phyloP scores from a whole-genome alignment of 1,140 invertebrate species.

The Capitella teleta region DNA sequence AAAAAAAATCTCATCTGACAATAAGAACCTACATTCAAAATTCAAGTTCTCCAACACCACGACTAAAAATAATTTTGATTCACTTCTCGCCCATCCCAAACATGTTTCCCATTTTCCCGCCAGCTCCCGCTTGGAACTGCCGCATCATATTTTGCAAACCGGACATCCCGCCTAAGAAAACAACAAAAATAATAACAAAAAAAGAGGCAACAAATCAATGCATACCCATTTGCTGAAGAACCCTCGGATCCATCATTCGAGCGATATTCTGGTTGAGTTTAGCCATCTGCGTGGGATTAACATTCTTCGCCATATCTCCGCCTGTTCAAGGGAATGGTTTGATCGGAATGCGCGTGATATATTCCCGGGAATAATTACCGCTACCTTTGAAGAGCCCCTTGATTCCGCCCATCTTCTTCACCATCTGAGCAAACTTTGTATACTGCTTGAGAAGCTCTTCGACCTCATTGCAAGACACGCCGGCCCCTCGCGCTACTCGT shows the following conservation, averaged over 20 bases:
- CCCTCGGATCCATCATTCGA: conserved; percentile 98
- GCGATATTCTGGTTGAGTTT: conserved; percentile 99
- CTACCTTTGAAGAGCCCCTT: conserved; percentile 89
- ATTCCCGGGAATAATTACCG: too few relatives aligned
- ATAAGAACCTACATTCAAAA: too few relatives aligned
- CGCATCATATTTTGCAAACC: conserved; percentile 97
- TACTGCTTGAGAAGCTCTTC: conserved; percentile 96
- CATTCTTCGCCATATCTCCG: conserved; percentile 96
- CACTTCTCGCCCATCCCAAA: too few relatives aligned
- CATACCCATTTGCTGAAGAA: conserved; percentile 82
- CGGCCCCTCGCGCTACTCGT: conserved; percentile 87
- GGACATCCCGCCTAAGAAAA: conserved; percentile 74
- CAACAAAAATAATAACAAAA: conserved; percentile 6
- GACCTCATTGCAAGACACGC: conserved; percentile 89
- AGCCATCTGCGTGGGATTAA: conserved; percentile 95
- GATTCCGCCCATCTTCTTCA: conserved; percentile 99
- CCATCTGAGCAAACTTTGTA: conserved; percentile 97
- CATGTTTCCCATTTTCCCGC: conserved; percentile 11
- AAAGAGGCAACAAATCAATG: not conserved
- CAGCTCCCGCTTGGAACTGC: conserved; percentile 60
- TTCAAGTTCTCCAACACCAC: too few relatives aligned
- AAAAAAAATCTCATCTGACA: too few relatives aligned
- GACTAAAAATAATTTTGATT: too few relatives aligned
- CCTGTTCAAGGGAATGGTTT: too few relatives aligned
- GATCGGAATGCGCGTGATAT: too few relatives aligned